Evolutionary conservation across 1,140 invertebrate genomes (phyloP), one percentile per base, ranked within the genome.

Genomic region (Drosophila sproati): DNA sequence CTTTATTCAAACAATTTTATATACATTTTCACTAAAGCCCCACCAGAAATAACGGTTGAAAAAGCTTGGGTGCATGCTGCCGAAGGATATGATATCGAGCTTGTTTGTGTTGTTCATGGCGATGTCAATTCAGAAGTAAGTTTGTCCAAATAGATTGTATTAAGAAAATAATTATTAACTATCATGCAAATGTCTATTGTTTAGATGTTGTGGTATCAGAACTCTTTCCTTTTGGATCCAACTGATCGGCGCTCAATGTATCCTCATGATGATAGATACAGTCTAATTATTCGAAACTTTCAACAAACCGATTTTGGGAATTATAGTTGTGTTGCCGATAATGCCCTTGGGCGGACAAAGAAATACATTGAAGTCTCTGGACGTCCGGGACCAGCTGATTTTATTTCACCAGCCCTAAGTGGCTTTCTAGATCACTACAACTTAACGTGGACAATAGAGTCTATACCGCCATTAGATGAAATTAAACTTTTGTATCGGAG

Each of bases 301-400:
- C 93, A 94, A 60, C 90, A 91, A n/a, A 92, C 93, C 3, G 94
- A 95, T 86, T 95, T 95, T 88, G 94, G 94, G 12, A 94, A 94
- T 73, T 94, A 94, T 70, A 93, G 93, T 66, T 94, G 93, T 73
- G 93, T 93, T 5, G 93, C 93, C 31, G 93, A 94, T 41, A 94
- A 94, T 81, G 92, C 92, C 5, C 69, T 94, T 29, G 93, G 93
- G 10, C 86, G 93, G 52, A 92, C 93, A 28, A 93, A 93, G 78
- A 93, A 93, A 75, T 93, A 93, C 61, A 93, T 94, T 74, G 93
- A 94, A 80, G 91, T 94, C 6, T 93, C 93, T 29, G 93, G 93
- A 6, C 83, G 93, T 37, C 93, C 93, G 3, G 93, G 93, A 3
- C 93, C 93, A 47, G 93, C 93, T 3, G 91, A 93, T 70, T 94